Evolutionary conservation across 1,140 invertebrate genomes (phyloP), one percentile per base, ranked within the genome.

Genomic region (Trigoniulus corallinus): DNA sequence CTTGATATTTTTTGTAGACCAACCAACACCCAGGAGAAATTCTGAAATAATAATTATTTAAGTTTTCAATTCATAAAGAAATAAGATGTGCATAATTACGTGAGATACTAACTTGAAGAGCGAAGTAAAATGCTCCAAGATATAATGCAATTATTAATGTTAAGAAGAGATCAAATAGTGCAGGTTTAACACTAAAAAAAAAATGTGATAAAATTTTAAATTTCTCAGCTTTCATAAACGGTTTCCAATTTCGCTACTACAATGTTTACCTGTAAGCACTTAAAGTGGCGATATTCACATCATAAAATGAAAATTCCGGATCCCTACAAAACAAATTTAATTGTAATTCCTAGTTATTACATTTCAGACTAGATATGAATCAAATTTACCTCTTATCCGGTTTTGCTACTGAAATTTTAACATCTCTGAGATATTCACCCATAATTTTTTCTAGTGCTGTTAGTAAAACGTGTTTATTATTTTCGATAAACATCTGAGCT

Each of bases 161-260:
- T 1, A 97, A 73, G 56, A 97, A 82, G 37, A 98, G 77, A 75
- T 98, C 93, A 72, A 98, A 98, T 42, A 96, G 79, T 23, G 93
- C 92, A 56, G 93, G 93, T 64, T 97, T 98, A 3, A 97, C 92
- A 41, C 29, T 34, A 34, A 34, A 34, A 27, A n/a, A n/a, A 51
- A 34, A 23, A 15, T 15, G 34, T 20, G 21, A 39, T 25, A 48
- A 53, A 24, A 15, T 13, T 20, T 37, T 22, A 50, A 26, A n/a
- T n/a, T n/a, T n/a, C n/a, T n/a, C n/a, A n/a, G 18, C 7, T 15
- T n/a, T 18, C 20, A 12, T 41, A 48, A 24, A 39, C 43, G 83
- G 7, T 34, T 34, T 34, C 15, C 29, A 34, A 34, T 15, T 7
- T 7, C 7, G 15, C 7, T 7, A 7, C 15, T 15, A 34, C 7